A percentile compares a stretch with the other conserved stretches of the same genome.
Conservation (phyloP, 2,113 vertebrate genomes). For the Corvus moneduloides region DNA sequence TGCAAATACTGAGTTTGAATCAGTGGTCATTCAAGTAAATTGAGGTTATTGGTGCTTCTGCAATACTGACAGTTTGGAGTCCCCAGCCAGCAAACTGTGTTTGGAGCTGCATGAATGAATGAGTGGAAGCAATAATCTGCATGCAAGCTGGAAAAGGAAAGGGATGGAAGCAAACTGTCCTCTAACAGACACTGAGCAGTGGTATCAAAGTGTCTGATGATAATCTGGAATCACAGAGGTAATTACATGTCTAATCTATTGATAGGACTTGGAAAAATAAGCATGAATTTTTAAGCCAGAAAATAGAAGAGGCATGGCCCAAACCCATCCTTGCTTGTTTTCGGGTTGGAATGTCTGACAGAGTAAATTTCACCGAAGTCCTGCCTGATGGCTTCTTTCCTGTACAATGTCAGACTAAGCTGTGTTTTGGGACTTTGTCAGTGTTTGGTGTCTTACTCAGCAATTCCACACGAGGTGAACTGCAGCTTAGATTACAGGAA, state of each 20-base stretch:
- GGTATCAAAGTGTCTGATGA: not conserved
- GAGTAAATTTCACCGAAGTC: not conserved
- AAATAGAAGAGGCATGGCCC: not conserved
- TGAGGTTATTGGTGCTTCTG: constrained; percentile 1
- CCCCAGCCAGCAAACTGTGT: not conserved
- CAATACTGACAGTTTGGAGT: not conserved
- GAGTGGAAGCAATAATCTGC: not conserved
- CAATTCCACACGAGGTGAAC: not conserved
- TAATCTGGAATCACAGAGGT: not conserved
- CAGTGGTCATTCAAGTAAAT: not conserved
- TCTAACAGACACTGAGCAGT: not conserved
- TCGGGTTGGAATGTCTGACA: not conserved
- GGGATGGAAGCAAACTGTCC: not conserved
- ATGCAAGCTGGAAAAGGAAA: not conserved
- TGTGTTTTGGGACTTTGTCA: not conserved
- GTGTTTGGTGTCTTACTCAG: not conserved
- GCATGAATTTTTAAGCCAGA: not conserved
- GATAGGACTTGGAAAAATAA: not conserved
- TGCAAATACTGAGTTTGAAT: not conserved
- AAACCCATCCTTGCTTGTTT: not conserved
- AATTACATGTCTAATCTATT: not conserved
- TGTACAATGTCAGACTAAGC: not conserved
- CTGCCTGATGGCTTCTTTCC: not conserved
- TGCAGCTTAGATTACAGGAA: not conserved
- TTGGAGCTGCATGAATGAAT: not conserved